A percentile compares a stretch with the other conserved stretches of the same genome.
Evolutionary conservation across 2,797 vertebrate species (phyloP).

Genomic region (Acrocephalus scirpaceus): DNA sequence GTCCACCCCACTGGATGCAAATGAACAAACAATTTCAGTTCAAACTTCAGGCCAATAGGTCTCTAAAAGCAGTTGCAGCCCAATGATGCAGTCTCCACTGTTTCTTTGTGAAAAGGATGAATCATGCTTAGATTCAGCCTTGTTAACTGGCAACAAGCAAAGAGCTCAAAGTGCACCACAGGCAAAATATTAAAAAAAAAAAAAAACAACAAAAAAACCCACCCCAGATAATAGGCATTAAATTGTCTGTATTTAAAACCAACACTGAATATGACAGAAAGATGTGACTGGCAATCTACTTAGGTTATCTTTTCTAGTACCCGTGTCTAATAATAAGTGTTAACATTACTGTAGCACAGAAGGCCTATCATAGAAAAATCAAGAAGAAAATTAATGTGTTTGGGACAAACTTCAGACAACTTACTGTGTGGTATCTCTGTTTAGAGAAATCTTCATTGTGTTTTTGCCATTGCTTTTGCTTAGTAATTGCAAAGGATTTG

Average conservation of each 20-base stretch:
- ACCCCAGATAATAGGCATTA: background rate
- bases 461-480: background rate
- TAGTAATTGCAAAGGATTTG: background rate
- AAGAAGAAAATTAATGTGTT: background rate
- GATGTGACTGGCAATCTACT: background rate
- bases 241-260: background rate
- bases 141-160: background rate
- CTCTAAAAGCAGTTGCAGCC: background rate
- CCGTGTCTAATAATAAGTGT: background rate
- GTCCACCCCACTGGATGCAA: background rate
- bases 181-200: background rate
- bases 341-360: background rate
- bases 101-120: background rate
- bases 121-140: background rate
- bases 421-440: rapidly evolving
- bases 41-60: background rate
- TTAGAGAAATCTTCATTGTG: background rate
- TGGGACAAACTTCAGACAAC: background rate
- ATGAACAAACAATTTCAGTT: background rate
- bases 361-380: background rate
- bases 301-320: background rate
- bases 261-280: background rate
- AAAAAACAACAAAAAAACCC: background rate
- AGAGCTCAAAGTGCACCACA: background rate
- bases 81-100: background rate